Evolutionary conservation across 2,113 vertebrate species (phyloP).

Genomic region (Istiophorus platypterus): DNA sequence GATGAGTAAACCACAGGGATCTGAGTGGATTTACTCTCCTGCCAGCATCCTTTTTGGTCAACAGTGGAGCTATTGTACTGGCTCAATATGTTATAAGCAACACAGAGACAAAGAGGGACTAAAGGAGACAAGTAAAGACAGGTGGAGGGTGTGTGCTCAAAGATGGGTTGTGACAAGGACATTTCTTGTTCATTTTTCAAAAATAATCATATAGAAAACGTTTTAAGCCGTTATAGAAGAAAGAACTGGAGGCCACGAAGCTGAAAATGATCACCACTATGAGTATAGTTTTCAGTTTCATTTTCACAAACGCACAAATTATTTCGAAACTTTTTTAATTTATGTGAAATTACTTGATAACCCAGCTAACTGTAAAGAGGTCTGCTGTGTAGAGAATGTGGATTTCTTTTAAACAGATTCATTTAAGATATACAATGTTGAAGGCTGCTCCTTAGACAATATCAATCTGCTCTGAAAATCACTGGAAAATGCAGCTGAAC

Average conservation of each 20-base stretch:
- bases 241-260: slow-evolving; percentile 19
- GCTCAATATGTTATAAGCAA: slow-evolving; percentile 42
- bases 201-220: not conserved
- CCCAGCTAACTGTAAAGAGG: slow-evolving; percentile 49
- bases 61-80: slow-evolving; percentile 55
- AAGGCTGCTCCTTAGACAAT: slow-evolving; percentile 49
- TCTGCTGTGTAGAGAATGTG: slow-evolving; percentile 13
- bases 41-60: slow-evolving; percentile 66
- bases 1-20: slow-evolving; percentile 77
- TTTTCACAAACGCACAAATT: slow-evolving; percentile 23
- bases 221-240: not conserved
- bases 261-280: slow-evolving; percentile 13
- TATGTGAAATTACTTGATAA: slow-evolving; percentile 55
- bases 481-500: not conserved
- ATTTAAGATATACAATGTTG: slow-evolving; percentile 48
- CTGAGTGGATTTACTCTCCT: slow-evolving; percentile 78
- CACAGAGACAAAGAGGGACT: slow-evolving; percentile 39
- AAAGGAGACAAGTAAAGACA: slow-evolving; percentile 31
- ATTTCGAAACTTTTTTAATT: slow-evolving; percentile 42
- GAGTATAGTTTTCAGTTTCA: slow-evolving; percentile 12
- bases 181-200: slow-evolving; percentile 8
- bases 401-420: slow-evolving; percentile 41
- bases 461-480: slow-evolving; percentile 14
- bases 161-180: slow-evolving; percentile 27
- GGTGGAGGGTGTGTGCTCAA: slow-evolving; percentile 5